Base-by-base conservation (phyloP, 2,888 invertebrate genomes). In the Protodeltote pygarga region DNA sequence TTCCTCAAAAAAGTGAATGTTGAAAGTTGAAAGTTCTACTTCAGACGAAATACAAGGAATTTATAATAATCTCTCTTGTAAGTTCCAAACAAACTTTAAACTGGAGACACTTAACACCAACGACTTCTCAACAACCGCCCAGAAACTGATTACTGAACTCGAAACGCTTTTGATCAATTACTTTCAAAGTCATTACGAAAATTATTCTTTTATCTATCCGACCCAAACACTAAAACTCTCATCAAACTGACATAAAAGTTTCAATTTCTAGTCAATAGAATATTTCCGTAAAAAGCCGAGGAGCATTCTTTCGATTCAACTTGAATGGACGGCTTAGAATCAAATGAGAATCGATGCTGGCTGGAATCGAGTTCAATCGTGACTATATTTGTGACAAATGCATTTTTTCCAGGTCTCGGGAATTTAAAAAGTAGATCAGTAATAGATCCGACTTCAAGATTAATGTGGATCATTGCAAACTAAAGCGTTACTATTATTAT, bases 311-410 rank as follows among this genome's bases (percentile, higher is more conserved):
- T 9, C 35, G 48, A 38, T 62, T 66, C 65, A 52, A 61, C 66
- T 60, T 39, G 19, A 39, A 53, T 62, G 48, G 58, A 62, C 49
- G 52, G 66, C 54, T 44, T 46, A 29, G 62, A 65, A 65, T 71
- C 68, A 61, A 71, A 73, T 76, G 62, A 69, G 70, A 68, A 63
- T 57, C 63, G 63, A 59, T 47, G 32, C 58, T 45, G 63, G 38
- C 60, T 55, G 48, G 61, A 65, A 65, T 63, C 34, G 41, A 35
- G 44, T 57, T n/a, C n/a, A n/a, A n/a, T n/a, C n/a, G n/a, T n/a
- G n/a, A n/a, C n/a, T n/a, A n/a, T n/a, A n/a, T n/a, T 77, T 71
- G 68, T 67, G 66, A 65, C 62, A 50, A 55, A 50, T 71, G 68
- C 72, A 67, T 67, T 73, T 68, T 64, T 58, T 61, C 49, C 57